Evolutionary conservation across 1,140 invertebrate genomes (phyloP).

Genomic region (Cotesia chilonis): DNA sequence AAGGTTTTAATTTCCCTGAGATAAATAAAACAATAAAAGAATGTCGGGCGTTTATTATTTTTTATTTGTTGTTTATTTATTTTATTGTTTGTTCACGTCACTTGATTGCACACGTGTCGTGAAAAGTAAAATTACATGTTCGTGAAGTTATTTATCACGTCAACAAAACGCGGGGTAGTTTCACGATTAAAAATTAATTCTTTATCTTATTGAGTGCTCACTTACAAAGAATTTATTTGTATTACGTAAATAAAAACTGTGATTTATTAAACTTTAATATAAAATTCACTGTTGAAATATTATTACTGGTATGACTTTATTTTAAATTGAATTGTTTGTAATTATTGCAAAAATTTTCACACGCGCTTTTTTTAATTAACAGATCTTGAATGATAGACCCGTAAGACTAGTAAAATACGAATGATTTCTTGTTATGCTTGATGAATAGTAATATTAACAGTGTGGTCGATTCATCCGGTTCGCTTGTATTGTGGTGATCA

Average conservation of each 20-base stretch:
- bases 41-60: background rate
- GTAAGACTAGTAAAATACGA: constrained; percentile 1
- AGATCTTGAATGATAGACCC: background rate
- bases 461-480: background rate
- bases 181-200: background rate
- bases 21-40: background rate
- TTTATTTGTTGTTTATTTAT: background rate
- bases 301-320: too few species aligned
- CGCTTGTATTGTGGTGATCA: background rate
- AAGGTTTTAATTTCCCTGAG: too few species aligned
- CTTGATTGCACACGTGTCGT: background rate
- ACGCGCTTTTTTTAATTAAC: background rate
- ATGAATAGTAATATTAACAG: background rate
- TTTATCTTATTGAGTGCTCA: background rate
- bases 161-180: background rate
- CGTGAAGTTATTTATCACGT: background rate
- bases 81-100: constrained; percentile 1
- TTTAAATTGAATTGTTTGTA: too few species aligned
- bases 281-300: too few species aligned
- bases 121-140: background rate
- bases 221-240: constrained; percentile 1
- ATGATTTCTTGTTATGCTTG: background rate
- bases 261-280: background rate
- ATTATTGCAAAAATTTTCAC: background rate
- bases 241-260: background rate